A percentile compares a stretch with the other conserved stretches of the same genome.
Conservation (phyloP, 2,113 vertebrate species). For the Pachycephala philippinensis region DNA sequence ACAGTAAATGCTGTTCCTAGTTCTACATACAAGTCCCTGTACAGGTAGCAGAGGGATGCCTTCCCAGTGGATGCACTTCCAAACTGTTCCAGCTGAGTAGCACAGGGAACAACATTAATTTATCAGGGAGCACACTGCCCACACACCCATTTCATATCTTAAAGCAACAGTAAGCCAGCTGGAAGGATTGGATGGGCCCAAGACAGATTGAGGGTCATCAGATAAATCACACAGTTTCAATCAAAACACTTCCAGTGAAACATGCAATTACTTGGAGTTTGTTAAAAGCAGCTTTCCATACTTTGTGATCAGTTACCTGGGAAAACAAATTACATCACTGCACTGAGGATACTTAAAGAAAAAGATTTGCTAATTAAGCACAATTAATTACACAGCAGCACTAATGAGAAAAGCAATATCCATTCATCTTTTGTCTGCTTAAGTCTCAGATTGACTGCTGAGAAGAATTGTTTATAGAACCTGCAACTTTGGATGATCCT, state of each 20-base stretch:
- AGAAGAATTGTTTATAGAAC: neutral
- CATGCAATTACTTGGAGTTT: neutral
- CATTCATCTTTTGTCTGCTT: neutral
- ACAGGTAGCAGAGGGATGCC: neutral
- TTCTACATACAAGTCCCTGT: neutral
- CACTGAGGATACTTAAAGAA: neutral
- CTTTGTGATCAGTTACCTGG: neutral
- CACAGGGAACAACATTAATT: neutral
- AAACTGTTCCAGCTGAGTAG: neutral
- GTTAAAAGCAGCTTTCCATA: neutral
- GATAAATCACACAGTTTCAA: neutral
- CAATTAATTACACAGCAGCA: constrained; percentile 21
- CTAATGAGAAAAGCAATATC: constrained; percentile 1
- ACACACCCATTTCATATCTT: neutral
- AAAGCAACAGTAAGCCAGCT: neutral
- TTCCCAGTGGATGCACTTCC: neutral
- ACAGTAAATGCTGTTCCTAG: neutral
- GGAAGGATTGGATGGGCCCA: neutral
- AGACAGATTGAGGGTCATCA: neutral
- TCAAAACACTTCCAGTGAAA: neutral
- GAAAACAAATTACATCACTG: neutral
- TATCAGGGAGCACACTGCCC: neutral
- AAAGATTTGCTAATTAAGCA: constrained; percentile 7
- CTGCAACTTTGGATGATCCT: neutral
- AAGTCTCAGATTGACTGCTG: neutral